Evolutionary conservation across 2,797 vertebrate genomes (phyloP), one percentile per base, ranked within the genome.

Genomic region (Calcarius lapponicus): DNA sequence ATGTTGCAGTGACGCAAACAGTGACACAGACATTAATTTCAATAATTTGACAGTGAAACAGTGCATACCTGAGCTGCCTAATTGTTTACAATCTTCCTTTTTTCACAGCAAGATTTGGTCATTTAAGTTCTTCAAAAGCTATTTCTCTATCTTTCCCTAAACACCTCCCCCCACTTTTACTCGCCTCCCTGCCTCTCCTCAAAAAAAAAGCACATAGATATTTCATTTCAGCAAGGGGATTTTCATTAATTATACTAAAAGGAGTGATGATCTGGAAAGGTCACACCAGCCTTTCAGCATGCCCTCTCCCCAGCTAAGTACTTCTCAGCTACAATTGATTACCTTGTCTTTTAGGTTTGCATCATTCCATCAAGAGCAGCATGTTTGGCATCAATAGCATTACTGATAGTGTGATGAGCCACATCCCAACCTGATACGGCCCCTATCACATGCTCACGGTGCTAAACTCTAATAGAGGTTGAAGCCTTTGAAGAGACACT

Each of bases 11-110:
- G 95, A 96, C 3, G 80, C 57, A 82, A 95, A 82, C 34, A 51
- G 34, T 29, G 67, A 86, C 66, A 96, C 9, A 38, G 42, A 75
- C 90, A 97, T 96, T 96, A 86, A 94, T 96, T 96, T 96, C 88
- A 96, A 81, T 93, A 96, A 94, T 56, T 74, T 66, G 54, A 93
- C 91, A 93, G 76, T 54, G 71, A 95, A 96, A 95, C 4, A 17
- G 26, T 85, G 32, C 60, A 60, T 54, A 96, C 29, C 72, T 86
- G 51, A 93, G 72, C 48, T 81, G 62, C 18, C 53, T 87, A 84
- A 90, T 43, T 92, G 88, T 91, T 80, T 20, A 70, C 29, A 28
- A 28, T 64, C 73, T 90, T 70, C 38, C 38, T 90, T 43, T 66
- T 90, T 86, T 64, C 61, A 31, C 51, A 85, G 29, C 1, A 87